Evolutionary conservation across 2,797 vertebrate species (phyloP).

Genomic region (Tachyglossus aculeatus): DNA sequence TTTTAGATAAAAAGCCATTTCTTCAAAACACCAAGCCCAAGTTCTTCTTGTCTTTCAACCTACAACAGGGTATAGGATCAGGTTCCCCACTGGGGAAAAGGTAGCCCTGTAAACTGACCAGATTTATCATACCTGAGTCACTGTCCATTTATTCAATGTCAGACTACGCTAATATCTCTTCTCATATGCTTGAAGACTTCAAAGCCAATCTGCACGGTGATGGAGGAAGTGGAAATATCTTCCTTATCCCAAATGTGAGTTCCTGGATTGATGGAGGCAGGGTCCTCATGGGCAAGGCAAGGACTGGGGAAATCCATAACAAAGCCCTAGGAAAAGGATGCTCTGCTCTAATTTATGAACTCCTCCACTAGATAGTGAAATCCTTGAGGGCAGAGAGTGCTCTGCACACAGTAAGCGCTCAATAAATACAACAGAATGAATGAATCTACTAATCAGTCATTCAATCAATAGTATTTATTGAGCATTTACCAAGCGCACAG

Average conservation of each 20-base stretch:
- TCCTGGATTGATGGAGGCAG: constrained; percentile 53
- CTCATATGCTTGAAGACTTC: too few species aligned
- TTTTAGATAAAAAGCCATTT: constrained; percentile 75
- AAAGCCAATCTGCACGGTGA: accelerated
- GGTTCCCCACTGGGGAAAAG: constrained; percentile 42
- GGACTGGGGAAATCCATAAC: too few species aligned
- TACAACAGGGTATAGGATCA: constrained; percentile 56
- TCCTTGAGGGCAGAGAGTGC: too few species aligned
- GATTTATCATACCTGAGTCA: constrained; percentile 37
- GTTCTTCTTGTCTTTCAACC: constrained; percentile 57
- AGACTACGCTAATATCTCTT: neutral
- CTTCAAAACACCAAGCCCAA: constrained; percentile 65
- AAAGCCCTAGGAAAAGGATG: too few species aligned
- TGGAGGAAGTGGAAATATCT: constrained; percentile 9
- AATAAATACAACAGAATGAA: too few species aligned
- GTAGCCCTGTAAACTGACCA: neutral
- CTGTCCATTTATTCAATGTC: neutral
- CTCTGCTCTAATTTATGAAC: too few species aligned
- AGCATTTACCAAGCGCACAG: too few species aligned
- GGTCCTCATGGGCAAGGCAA: too few species aligned
- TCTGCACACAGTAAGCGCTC: too few species aligned
- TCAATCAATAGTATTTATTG: too few species aligned
- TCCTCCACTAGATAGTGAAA: too few species aligned
- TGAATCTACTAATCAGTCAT: too few species aligned
- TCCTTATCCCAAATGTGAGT: constrained; percentile 21